A percentile compares a stretch with the other conserved stretches of the same genome.
These are phyloP conservation scores for Tetranychus truncatus DNA, from an alignment of 2,888 invertebrate genomes.

Conservation along the genomic window DNA sequence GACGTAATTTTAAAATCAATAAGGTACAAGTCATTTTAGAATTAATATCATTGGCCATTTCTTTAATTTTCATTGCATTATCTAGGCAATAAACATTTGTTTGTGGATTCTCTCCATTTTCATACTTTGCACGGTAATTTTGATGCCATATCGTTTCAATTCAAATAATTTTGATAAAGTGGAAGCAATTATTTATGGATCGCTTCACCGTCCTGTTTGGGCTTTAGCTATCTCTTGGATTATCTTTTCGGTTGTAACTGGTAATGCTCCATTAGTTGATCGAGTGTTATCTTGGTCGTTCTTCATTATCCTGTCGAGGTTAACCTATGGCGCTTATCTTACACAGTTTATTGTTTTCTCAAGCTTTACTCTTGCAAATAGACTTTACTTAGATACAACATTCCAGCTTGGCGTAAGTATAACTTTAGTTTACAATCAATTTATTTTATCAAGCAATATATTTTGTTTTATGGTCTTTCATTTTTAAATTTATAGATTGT, in stretches of 20 bases:
- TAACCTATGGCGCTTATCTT: not conserved
- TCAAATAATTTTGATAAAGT: not conserved
- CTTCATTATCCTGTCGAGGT: not conserved
- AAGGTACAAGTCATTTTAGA: not conserved
- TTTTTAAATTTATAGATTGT: not conserved
- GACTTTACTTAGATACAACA: not conserved
- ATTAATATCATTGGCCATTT: not conserved
- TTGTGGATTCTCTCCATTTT: not conserved
- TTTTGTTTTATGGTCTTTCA: not conserved
- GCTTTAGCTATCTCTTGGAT: not conserved
- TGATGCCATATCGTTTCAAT: not conserved
- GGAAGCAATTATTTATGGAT: not conserved
- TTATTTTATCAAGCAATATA: not conserved
- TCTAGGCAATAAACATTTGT: not conserved
- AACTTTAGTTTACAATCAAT: not conserved
- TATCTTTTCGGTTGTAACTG: not conserved
- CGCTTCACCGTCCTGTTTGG: not conserved
- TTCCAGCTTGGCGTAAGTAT: not conserved
- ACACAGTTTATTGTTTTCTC: not conserved
- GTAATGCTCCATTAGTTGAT: conserved; percentile 2
- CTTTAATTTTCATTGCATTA: not conserved
- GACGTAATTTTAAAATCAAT: not conserved
- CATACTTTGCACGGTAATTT: not conserved
- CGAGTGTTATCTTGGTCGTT: not conserved
- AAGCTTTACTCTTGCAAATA: not conserved